Conservation (phyloP, 2,888 invertebrate genomes). For the Hirtodrosophila alboralis region DNA sequence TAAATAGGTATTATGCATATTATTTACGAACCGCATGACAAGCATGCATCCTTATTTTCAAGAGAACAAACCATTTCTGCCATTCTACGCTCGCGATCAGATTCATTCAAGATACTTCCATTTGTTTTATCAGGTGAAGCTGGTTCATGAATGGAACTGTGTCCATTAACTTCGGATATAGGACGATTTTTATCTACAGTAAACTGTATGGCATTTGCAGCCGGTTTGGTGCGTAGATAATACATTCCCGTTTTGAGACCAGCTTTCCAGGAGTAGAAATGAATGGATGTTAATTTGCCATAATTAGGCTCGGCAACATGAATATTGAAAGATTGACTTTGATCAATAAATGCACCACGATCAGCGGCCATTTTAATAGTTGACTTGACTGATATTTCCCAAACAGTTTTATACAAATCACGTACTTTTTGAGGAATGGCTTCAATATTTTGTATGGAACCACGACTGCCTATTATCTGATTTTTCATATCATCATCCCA, state of each 20-base stretch:
- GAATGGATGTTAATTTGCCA: constrained; percentile 97
- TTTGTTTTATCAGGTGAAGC: constrained; percentile 8
- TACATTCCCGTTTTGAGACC: constrained; percentile 99
- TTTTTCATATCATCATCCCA: constrained; percentile 99
- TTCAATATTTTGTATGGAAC: constrained; percentile 95
- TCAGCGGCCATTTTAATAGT: constrained; percentile 99
- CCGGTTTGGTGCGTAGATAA: constrained; percentile 97
- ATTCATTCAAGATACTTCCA: constrained; percentile 1
- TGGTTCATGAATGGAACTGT: constrained; percentile 21
- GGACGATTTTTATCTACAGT: constrained; percentile 95
- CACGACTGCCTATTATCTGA: constrained; percentile 94
- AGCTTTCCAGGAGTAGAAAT: constrained; percentile 98
- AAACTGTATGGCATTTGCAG: constrained; percentile 98
- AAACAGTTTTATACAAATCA: constrained; percentile 96
- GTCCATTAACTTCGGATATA: constrained; percentile 54
- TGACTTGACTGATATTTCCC: constrained; percentile 97
- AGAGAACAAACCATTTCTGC: constrained; percentile 93
- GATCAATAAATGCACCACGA: constrained; percentile 98
- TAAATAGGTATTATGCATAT: constrained; percentile 7
- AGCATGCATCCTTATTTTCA: constrained; percentile 93
- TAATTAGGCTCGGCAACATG: constrained; percentile 98
- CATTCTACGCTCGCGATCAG: constrained; percentile 85
- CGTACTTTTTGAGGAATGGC: constrained; percentile 93
- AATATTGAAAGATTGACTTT: constrained; percentile 98
- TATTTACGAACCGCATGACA: constrained; percentile 92